Conservation (phyloP, 2,888 invertebrate genomes). For the Myopa testacea region DNA sequence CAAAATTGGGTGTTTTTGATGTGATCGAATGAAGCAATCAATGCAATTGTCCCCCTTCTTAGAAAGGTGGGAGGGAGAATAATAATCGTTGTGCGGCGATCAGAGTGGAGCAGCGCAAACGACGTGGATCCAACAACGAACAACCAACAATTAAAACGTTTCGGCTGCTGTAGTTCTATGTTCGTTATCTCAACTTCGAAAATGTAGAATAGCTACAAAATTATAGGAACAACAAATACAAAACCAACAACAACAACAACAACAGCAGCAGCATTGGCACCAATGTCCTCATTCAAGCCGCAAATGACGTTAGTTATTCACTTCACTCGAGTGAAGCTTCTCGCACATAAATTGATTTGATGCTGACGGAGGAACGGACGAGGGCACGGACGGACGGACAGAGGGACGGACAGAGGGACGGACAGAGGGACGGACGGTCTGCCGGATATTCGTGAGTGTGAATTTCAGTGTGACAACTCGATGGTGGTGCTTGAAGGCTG, state of each 20-base stretch:
- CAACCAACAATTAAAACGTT: no score
- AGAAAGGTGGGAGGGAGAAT: no score
- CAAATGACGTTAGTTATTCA: constrained; percentile 2
- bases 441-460: no score
- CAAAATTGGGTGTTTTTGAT: neutral
- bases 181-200: no score
- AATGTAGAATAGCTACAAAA: no score
- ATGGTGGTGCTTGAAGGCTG: no score
- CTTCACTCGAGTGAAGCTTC: constrained; percentile 4
- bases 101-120: no score
- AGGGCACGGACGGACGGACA: neutral
- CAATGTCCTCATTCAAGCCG: neutral
- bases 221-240: neutral
- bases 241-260: neutral
- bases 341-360: neutral
- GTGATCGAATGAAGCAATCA: neutral
- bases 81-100: no score
- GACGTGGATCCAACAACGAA: no score
- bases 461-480: no score
- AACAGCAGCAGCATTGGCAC: neutral
- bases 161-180: no score
- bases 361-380: neutral
- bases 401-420: no score
- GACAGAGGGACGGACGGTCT: neutral
- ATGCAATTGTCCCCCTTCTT: neutral